Evolutionary conservation across 2,797 vertebrate genomes (phyloP).

Genomic region (Poeciliopsis presidionis): DNA sequence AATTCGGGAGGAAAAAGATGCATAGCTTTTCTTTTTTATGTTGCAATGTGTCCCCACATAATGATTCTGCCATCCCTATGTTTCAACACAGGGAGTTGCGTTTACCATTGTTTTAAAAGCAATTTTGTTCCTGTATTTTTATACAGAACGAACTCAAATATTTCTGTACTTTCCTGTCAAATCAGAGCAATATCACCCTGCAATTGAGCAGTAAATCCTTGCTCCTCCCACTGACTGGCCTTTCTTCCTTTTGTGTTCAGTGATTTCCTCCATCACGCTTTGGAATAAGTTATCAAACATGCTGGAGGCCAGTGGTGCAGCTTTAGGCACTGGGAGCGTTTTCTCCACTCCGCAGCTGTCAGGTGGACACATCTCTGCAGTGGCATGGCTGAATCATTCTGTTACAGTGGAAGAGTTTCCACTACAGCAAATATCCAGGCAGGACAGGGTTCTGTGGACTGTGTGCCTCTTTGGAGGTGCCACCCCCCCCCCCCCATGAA

Average conservation of each 20-base stretch:
- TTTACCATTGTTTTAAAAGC: background rate
- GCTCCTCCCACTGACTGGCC: background rate
- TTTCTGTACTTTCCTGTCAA: background rate
- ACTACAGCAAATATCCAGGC: conserved; percentile 18
- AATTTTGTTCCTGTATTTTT: background rate
- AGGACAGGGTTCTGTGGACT: conserved; percentile 30
- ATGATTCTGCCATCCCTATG: background rate
- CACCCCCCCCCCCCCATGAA: conserved; percentile 4
- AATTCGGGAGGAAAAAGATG: background rate
- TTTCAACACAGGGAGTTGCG: background rate
- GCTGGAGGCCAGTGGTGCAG: conserved; percentile 33
- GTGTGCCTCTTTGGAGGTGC: conserved; percentile 15
- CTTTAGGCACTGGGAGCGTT: conserved; percentile 46
- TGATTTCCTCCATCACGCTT: background rate
- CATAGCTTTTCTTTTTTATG: background rate
- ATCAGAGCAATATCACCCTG: background rate
- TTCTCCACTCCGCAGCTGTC: conserved; percentile 36
- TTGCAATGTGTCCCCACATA: background rate
- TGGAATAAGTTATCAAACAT: conserved; percentile 33
- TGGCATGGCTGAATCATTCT: conserved; percentile 33
- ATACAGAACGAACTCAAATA: background rate
- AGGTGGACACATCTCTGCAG: conserved; percentile 39
- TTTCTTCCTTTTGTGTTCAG: background rate
- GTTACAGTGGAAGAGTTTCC: conserved; percentile 32
- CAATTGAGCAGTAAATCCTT: background rate